Base-by-base conservation (phyloP, 2,888 invertebrate species). In the Dolomedes plantarius region DNA sequence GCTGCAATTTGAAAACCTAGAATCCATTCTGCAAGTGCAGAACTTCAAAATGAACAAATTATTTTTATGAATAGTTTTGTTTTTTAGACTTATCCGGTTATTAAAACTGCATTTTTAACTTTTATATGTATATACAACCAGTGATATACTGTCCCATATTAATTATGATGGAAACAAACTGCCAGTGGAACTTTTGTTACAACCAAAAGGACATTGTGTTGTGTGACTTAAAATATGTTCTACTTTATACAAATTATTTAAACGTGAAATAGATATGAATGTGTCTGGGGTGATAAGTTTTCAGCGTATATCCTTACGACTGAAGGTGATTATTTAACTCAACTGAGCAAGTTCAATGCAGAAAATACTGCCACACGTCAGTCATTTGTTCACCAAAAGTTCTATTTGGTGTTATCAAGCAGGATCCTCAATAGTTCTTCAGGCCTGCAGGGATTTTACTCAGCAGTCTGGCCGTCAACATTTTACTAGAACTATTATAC, bases 81-180 rank as follows among this genome's bases (percentile, higher is more conserved):
- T 3, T 27, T 23, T 28, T 9, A 62, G 28, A 62, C 28, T 9
- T 28, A 9, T 62, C 16, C 27, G 28, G 62, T 62, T 62, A 28
- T 28, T 7, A 23, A 27, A 5, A 28, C 23, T 23, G 23, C 9
- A 28, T 62, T 62, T 62, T 19, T n/a, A 50, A 50, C n/a, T 50
- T 9, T 62, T 62, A 62, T 62, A 19, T 62, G 62, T 62, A 62
- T 16, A 62, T 62, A 62, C 16, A 62, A 62, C 27, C 16, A 27
- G 62, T 62, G 27, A 27, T 62, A 50, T 16, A 27, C 28, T 62
- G 62, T 62, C 27, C 6, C 27, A 23, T 28, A 3, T 23, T 62
- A 62, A 9, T 27, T 7, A 62, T 7, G 28, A 19, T 19, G 5
- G 19, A 50, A 27, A 28, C 27, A 27, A 62, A 62, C 62, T 62